These are phyloP conservation scores for Masnerella sp. DNA, from an alignment of 2,888 invertebrate genomes.

Conservation along the genomic window DNA sequence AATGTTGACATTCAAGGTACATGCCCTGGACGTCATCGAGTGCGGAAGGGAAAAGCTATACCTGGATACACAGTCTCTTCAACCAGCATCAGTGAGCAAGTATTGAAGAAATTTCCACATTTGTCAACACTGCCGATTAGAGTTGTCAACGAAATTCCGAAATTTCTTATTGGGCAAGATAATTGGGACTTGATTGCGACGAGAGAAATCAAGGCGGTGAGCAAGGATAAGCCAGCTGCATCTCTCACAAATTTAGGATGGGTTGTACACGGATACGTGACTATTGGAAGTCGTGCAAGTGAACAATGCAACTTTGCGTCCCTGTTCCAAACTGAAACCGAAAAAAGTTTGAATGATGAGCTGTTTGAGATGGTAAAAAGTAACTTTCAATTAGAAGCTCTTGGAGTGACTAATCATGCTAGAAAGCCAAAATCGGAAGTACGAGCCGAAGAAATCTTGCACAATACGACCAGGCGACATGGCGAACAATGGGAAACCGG, in stretches of 20 bases:
- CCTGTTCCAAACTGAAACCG: neutral
- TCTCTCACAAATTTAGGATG: slow-evolving; percentile 11
- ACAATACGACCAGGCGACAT: slow-evolving; percentile 8
- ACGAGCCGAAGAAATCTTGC: slow-evolving; percentile 29
- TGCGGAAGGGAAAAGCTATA: slow-evolving; percentile 8
- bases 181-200: slow-evolving; percentile 13
- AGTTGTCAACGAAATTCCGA: neutral
- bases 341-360: neutral
- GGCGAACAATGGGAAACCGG: slow-evolving; percentile 33
- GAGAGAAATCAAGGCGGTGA: neutral
- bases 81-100: neutral
- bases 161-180: neutral
- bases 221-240: slow-evolving; percentile 6
- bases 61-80: neutral
- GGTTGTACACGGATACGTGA: slow-evolving; percentile 11
- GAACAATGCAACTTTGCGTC: slow-evolving; percentile 1
- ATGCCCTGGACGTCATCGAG: neutral
- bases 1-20: slow-evolving; percentile 1
- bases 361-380: slow-evolving; percentile 6
- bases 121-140: neutral
- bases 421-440: slow-evolving; percentile 38
- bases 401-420: slow-evolving; percentile 2
- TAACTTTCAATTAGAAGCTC: slow-evolving; percentile 11
- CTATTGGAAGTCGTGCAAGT: neutral
- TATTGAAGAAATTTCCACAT: neutral